These are phyloP conservation scores for Nysson spinosus DNA, from an alignment of 2,888 invertebrate species.

Conservation along the genomic window DNA sequence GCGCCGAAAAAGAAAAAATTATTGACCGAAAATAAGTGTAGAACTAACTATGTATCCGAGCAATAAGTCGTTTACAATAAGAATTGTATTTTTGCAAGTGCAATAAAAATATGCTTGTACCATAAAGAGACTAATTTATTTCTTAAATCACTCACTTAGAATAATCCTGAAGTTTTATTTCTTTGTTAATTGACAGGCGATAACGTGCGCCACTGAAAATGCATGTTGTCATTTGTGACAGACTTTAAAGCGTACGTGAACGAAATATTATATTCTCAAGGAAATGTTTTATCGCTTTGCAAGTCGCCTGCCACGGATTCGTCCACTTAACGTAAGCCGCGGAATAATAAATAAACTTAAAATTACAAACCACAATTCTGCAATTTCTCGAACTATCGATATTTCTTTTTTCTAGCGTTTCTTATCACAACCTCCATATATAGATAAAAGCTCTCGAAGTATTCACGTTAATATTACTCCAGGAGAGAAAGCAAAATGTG, in stretches of 20 bases:
- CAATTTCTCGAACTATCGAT: too few relatives aligned
- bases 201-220: conserved; percentile 13
- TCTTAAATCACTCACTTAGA: not conserved
- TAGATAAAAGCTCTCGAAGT: conserved; percentile 18
- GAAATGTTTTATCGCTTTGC: conserved; percentile 39
- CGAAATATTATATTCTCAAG: conserved; percentile 6
- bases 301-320: conserved; percentile 24
- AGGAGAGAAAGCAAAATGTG: conserved; percentile 63
- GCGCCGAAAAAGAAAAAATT: not conserved
- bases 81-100: conserved; percentile 72
- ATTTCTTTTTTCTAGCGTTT: conserved; percentile 8
- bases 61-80: conserved; percentile 49
- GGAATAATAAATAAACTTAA: too few relatives aligned
- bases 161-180: not conserved
- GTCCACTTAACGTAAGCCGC: conserved; percentile 29
- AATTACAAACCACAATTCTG: too few relatives aligned
- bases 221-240: conserved; percentile 10
- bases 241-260: conserved; percentile 2
- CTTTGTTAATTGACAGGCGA: conserved; percentile 25
- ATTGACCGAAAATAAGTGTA: not conserved
- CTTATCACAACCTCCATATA: conserved; percentile 6
- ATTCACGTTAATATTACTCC: conserved; percentile 66
- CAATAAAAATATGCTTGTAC: conserved; percentile 73
- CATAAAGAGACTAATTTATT: conserved; percentile 59
- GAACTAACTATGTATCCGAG: conserved; percentile 32